Evolutionary conservation across 2,113 vertebrate species (phyloP).

Genomic region (Coptodon bakossiorum): DNA sequence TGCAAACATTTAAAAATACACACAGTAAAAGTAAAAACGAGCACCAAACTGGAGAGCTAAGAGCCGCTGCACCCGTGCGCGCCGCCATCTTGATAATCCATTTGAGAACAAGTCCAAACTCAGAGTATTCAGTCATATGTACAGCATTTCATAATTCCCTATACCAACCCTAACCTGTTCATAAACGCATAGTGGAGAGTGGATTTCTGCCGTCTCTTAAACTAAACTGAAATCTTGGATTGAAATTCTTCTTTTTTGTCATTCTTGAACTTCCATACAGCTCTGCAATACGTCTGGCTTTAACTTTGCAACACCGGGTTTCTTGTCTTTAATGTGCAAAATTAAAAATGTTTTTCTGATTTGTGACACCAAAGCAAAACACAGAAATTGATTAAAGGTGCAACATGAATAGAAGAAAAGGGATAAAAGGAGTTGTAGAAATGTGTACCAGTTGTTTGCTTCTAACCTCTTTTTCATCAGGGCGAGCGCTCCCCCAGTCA

Average conservation of each 20-base stretch:
- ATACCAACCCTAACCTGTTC: background rate
- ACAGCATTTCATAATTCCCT: accelerated
- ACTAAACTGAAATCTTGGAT: background rate
- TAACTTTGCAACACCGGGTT: accelerated
- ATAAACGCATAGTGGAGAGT: no score
- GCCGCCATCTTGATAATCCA: no score
- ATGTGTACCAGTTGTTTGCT: background rate
- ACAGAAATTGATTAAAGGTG: background rate
- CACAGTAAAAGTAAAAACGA: no score
- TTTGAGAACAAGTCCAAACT: background rate
- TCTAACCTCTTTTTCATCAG: background rate
- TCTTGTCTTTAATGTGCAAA: accelerated
- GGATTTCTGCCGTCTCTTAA: background rate
- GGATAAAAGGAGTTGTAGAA: background rate
- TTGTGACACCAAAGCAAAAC: background rate
- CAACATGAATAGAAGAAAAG: background rate
- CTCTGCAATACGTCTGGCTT: background rate
- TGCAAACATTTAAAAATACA: no score
- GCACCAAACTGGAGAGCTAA: no score
- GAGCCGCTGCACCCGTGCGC: no score
- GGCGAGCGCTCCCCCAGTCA: background rate
- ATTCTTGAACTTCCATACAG: accelerated
- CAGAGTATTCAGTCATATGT: background rate
- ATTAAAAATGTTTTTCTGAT: background rate
- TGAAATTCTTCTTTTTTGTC: background rate